These are phyloP conservation scores for Phenganax subtilis DNA, from an alignment of 92 coral and sea anemone species.

Conservation along the genomic window DNA sequence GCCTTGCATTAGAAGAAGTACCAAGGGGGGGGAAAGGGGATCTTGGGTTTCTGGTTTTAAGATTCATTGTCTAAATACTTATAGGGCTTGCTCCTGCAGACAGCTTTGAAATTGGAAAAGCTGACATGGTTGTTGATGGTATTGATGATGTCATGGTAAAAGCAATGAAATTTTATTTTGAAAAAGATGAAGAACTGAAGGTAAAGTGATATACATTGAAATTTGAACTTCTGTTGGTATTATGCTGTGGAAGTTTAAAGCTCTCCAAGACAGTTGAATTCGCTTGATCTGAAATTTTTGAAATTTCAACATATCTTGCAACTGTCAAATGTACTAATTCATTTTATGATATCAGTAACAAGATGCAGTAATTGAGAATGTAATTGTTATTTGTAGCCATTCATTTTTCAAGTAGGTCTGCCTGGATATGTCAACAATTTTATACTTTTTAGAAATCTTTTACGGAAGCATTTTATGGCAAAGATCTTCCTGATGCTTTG, in stretches of 20 bases:
- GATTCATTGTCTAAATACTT: background rate
- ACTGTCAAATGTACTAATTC: no score
- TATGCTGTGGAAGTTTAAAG: background rate
- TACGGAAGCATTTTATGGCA: background rate
- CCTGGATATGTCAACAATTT: background rate
- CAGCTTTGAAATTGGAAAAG: conserved; percentile 21
- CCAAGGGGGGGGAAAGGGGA: no score
- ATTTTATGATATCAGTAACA: no score
- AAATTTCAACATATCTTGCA: no score
- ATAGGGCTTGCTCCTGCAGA: conserved; percentile 29
- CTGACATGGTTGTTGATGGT: conserved; percentile 29
- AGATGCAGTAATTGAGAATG: no score
- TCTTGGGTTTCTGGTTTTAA: background rate
- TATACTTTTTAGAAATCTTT: conserved; percentile 3
- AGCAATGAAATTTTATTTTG: background rate
- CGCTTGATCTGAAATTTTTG: no score
- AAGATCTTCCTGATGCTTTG: conserved; percentile 1
- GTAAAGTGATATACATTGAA: background rate
- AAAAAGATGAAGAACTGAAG: conserved; percentile 30
- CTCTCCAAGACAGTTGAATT: no score
- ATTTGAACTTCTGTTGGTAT: background rate
- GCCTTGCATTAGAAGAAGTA: no score
- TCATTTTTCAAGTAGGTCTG: background rate
- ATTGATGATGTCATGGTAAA: background rate
- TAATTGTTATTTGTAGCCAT: no score